phyloP scores from a whole-genome alignment of 2,113 vertebrate genomes.

The Oncorhynchus gorbuscha region DNA sequence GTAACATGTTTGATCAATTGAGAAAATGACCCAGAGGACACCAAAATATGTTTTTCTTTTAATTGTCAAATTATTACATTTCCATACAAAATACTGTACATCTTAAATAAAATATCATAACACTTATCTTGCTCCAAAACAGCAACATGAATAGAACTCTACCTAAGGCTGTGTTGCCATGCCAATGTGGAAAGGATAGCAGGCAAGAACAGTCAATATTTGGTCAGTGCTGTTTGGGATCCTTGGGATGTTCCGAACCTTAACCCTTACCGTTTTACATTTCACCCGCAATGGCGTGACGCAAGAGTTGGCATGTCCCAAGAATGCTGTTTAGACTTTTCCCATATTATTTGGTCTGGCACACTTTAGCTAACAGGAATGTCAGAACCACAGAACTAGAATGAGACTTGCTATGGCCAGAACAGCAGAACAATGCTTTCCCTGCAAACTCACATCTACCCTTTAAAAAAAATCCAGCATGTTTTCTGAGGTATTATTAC shows the following conservation, averaged over 20 bases:
- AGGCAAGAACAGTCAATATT: neutral
- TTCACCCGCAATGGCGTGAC: no score
- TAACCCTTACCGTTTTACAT: no score
- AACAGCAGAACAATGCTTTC: neutral
- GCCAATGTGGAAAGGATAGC: neutral
- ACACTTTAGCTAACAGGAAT: neutral
- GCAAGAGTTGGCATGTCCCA: no score
- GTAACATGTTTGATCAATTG: neutral
- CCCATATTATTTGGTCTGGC: constrained; percentile 2
- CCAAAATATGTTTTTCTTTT: constrained; percentile 11
- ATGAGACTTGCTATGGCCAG: no score
- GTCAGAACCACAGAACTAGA: neutral
- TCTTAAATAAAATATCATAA: constrained; percentile 46
- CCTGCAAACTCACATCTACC: neutral
- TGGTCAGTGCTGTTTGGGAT: no score
- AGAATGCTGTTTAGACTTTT: no score
- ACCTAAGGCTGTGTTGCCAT: no score
- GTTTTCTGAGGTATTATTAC: constrained; percentile 51
- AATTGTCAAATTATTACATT: neutral
- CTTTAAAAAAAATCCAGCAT: neutral
- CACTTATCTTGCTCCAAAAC: neutral
- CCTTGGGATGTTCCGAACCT: no score
- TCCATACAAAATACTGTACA: constrained; percentile 48
- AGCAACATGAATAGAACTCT: neutral
- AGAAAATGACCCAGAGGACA: neutral